Base-by-base conservation (phyloP, 2,113 vertebrate species). In the Solea solea region DNA sequence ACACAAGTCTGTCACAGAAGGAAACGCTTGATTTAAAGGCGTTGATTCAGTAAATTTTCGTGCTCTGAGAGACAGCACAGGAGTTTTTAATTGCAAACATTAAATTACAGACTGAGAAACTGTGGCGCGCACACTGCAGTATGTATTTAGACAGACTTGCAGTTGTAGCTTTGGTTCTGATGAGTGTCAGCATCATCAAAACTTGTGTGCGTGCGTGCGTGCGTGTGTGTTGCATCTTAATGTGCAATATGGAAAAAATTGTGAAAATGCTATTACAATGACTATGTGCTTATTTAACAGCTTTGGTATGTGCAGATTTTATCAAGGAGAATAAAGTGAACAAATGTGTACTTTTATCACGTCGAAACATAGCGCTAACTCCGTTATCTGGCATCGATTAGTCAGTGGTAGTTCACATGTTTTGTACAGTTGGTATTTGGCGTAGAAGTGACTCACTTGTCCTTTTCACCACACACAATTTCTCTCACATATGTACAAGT, bases 51-150 rank as follows among this genome's bases (percentile, higher is more conserved):
- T 89, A 89, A 92, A 93, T 92, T 90, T 90, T 82, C 75, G 75
- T 66, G 28, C 84, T 90, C 76, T 39, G 67, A 71, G 82, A 91
- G 89, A 90, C 89, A 80, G 83, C 77, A 55, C 83, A 84, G 82
- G 70, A 81, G 79, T 81, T 90, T 93, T 93, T 92, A 94, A 94
- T 93, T 93, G 91, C 90, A 60, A 90, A 81, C 89, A 90, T 89
- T 80, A 92, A 94, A 94, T 93, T 91, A 94, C 87, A 91, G 92
- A 84, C 89, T 69, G 74, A 87, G 90, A 86, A 88, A 87, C 57
- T 83, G 77, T 77, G 87, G 86, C 48, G 67, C 72, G 71, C 81
- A 67, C 77, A 51, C 56, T 64, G 52, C 80, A 84, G 78, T 68
- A 83, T 91, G 88, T 90, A 88, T 89, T 93, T 89, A 88, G 89